Evolutionary conservation across 2,113 vertebrate species (phyloP).

Genomic region (Hypanus sabinus): DNA sequence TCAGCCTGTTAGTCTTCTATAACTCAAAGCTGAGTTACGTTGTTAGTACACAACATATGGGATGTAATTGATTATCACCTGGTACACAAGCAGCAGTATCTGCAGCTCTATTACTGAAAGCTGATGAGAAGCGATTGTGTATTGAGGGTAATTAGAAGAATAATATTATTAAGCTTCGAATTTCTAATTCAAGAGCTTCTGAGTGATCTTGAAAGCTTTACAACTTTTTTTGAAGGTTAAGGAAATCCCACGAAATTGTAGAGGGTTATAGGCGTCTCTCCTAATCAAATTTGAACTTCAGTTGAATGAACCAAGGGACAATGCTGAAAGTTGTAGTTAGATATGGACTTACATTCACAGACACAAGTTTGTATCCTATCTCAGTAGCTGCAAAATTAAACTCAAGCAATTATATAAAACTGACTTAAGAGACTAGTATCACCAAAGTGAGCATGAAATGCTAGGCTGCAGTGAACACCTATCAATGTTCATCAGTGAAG

Average conservation of each 20-base stretch:
- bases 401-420: too few species aligned
- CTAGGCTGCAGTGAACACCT: too few species aligned
- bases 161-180: background rate
- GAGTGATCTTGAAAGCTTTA: background rate
- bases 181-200: background rate
- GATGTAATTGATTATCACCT: background rate
- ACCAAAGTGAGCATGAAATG: too few species aligned
- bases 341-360: background rate
- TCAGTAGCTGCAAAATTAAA: too few species aligned
- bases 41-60: conserved; percentile 21
- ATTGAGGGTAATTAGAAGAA: background rate
- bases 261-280: background rate
- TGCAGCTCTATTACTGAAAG: background rate
- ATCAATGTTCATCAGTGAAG: too few species aligned
- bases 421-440: too few species aligned
- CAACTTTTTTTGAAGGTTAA: background rate
- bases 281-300: background rate
- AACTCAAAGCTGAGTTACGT: background rate
- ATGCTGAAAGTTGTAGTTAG: background rate
- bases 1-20: background rate
- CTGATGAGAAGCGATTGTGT: background rate
- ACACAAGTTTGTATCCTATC: too few species aligned
- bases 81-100: background rate
- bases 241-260: background rate
- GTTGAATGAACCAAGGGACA: background rate